phyloP scores from a whole-genome alignment of 2,113 vertebrate species.

The Chroicocephalus ridibundus region DNA sequence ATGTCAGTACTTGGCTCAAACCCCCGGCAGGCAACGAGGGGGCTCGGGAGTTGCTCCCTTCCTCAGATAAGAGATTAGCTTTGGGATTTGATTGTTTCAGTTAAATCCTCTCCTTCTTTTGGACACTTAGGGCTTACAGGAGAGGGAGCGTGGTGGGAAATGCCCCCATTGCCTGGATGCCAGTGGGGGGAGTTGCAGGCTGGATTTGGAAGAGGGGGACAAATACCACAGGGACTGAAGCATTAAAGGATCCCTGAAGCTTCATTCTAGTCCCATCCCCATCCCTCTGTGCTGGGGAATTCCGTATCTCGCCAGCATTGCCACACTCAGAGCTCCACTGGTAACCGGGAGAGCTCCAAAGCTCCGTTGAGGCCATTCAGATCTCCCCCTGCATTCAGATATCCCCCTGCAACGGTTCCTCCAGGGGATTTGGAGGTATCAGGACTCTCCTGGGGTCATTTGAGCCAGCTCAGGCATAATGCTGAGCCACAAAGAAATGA shows the following conservation, averaged over 20 bases:
- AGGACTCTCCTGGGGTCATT: neutral
- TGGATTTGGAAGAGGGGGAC: neutral
- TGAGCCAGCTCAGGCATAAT: neutral
- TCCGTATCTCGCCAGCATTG: neutral
- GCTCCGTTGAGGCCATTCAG: neutral
- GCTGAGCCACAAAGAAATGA: neutral
- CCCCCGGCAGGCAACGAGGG: neutral
- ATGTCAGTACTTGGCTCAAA: neutral
- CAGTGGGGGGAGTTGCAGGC: neutral
- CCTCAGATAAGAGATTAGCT: neutral
- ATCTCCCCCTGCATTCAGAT: neutral
- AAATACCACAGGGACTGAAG: neutral
- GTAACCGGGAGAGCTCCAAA: neutral
- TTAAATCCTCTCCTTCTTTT: neutral
- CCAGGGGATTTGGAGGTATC: neutral
- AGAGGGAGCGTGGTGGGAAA: neutral
- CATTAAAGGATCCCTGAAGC: neutral
- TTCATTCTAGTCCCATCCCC: neutral
- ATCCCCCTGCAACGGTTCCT: neutral
- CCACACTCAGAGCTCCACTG: neutral
- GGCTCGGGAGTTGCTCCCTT: neutral
- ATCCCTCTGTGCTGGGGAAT: neutral
- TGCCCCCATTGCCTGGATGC: neutral
- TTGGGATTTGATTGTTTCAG: neutral
- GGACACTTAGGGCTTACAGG: neutral